Base-by-base conservation (phyloP, 2,113 vertebrate species). In the Arizona elegans region DNA sequence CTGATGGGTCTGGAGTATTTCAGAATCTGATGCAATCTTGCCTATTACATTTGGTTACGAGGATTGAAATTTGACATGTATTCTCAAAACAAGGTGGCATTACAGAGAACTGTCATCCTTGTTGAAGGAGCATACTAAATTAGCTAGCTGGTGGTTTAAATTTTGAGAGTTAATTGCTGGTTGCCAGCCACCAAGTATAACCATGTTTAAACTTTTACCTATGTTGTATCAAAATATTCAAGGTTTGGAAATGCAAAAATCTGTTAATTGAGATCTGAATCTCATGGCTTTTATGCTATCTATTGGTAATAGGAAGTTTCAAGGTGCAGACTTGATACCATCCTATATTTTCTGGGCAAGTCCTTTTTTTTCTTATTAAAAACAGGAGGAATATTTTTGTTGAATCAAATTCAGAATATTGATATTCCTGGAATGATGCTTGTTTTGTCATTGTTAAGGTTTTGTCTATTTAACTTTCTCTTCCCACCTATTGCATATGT, bases 1-100 rank as follows among this genome's bases (percentile, higher is more conserved):
- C 15, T 8, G 19, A 2, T 92, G 43, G 54, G 4, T 93, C 85
- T 95, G 94, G 92, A 91, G 23, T 89, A 89, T n/a, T 96, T 96
- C 92, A 94, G 91, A 91, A 50, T 94, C 47, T 62, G 91, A 91
- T 52, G 85, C 86, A 62, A 87, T 93, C 0, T 26, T 92, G 92
- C 90, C 7, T 26, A 94, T 91, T 95, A 88, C 43, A 94, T 93
- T 90, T 43, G 87, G 29, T 55, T 92, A 56, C 4, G 91, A 91
- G 38, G 91, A 89, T 88, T 93, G 92, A 52, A 88, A n/a, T 90
- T 58, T 52, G 86, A 50, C 1, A 5, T 26, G 15, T 26, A 70
- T 88, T 92, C 55, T 17, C 23, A 19, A 52, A 11, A n/a, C 43
- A 52, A n/a, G 17, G 11, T 52, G 50, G 8, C 19, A 5, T 89